Conservation (phyloP, 2,888 invertebrate genomes). For the Spatulosminthurus flaviceps region DNA sequence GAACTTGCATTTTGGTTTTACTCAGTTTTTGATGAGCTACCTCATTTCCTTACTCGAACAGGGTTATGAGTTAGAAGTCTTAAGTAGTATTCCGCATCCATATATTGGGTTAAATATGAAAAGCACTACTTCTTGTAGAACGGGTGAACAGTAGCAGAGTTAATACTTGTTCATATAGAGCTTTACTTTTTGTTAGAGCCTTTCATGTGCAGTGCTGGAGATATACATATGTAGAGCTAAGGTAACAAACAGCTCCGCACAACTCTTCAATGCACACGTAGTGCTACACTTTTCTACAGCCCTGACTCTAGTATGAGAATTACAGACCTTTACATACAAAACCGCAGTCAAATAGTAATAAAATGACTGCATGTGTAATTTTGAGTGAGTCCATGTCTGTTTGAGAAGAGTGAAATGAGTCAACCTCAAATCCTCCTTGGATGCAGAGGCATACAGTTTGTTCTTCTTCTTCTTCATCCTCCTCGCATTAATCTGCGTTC, state of each 20-base stretch:
- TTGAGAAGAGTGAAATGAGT: constrained; percentile 18
- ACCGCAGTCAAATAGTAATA: constrained; percentile 18
- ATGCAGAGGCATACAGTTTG: not conserved
- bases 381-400: constrained; percentile 18
- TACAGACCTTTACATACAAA: not conserved
- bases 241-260: no score
- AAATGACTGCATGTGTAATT: constrained; percentile 18
- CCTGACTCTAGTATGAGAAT: not conserved
- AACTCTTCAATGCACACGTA: not conserved
- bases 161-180: no score
- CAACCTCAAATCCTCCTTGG: constrained; percentile 9
- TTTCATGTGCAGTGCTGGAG: no score
- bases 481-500: constrained; percentile 10
- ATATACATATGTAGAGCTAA: no score
- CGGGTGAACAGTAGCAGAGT: not conserved
- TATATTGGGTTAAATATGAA: not conserved
- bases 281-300: not conserved
- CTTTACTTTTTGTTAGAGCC: no score
- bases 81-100: not conserved
- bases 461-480: not conserved
- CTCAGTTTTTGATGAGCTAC: not conserved
- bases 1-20: no score
- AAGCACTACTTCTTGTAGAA: not conserved
- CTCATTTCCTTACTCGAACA: constrained; percentile 1
- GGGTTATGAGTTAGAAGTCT: not conserved